Percentiles rank a stretch among this genome's conserved stretches.
These are phyloP conservation scores for Trichogramma pretiosum DNA, from an alignment of 1,140 invertebrate genomes.

Conservation along the genomic window DNA sequence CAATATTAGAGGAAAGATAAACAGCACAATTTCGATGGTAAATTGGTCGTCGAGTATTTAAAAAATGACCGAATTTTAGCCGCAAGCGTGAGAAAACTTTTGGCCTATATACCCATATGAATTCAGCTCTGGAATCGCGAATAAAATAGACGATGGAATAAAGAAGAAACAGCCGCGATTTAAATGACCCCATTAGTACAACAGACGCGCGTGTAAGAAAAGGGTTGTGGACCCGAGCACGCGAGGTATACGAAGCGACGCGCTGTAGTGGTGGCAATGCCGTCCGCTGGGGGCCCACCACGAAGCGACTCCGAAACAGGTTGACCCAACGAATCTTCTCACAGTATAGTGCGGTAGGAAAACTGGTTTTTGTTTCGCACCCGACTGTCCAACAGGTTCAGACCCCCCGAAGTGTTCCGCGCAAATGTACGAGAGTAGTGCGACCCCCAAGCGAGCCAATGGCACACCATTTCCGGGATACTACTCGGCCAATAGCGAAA, in stretches of 20 bases:
- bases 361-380: slow-evolving; percentile 20
- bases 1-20: too few relatives aligned
- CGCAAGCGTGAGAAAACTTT: too few relatives aligned
- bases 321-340: slow-evolving; percentile 44
- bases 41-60: too few relatives aligned
- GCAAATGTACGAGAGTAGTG: slow-evolving; percentile 6
- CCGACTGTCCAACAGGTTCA: too few relatives aligned
- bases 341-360: slow-evolving; percentile 31
- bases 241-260: too few relatives aligned
- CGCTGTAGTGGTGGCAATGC: too few relatives aligned
- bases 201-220: neutral
- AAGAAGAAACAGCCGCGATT: neutral
- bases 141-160: neutral
- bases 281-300: slow-evolving; percentile 27
- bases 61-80: too few relatives aligned
- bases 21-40: too few relatives aligned
- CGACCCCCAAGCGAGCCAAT: neutral
- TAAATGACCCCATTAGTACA: neutral
- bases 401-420: slow-evolving; percentile 29
- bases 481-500: slow-evolving; percentile 16
- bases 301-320: slow-evolving; percentile 20
- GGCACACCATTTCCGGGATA: slow-evolving; percentile 28
- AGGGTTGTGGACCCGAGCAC: neutral
- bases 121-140: too few relatives aligned
- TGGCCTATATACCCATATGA: too few relatives aligned